Base-by-base conservation (phyloP, 2,113 vertebrate species). In the human (Homo sapiens) region DNA sequence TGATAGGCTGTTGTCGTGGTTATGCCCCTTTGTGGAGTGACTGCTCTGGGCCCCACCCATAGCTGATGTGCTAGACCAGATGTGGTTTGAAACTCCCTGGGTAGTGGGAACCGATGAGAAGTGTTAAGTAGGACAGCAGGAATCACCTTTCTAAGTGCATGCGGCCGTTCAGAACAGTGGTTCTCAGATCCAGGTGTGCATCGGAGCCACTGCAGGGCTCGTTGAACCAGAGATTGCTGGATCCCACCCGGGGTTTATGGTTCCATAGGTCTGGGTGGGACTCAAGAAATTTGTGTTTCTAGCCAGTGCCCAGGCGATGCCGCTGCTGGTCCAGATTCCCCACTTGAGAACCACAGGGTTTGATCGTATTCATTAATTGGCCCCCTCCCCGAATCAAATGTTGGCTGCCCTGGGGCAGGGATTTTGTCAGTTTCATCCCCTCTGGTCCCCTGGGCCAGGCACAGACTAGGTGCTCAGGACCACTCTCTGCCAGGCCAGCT, bases 351-450 rank as follows among this genome's bases (percentile, higher is more conserved):
- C 30, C 38, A 0, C 0, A 8, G 40, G 6, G 1, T 14, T 17
- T 17, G 90, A 14, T 52, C 0, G 1, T 8, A 6, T 10, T 7
- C 1, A 0, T 16, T 35, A 9, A 79, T 6, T 10, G 3, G 27
- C 25, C n/a, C 7, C 48, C 7, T 52, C n/a, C 72, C 4, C 9
- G 9, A 23, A 61, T 0, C 0, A 5, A 17, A n/a, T 12, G 0
- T 43, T 7, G 4, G 40, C 43, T 48, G 59, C 5, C 0, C 57
- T 40, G 50, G 84, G 59, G 35, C 12, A 4, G 55, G 38, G 50
- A 7, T 38, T 5, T 90, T 50, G 50, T 35, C 43, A 2, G 27
- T 43, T 59, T 9, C 22, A 5, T 20, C 25, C 20, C 0, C n/a
- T 68, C 13, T 32, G 6, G 45, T 40, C 66, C 35, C 45, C 16